Evolutionary conservation across 2,797 vertebrate genomes (phyloP), one percentile per base, ranked within the genome.

Genomic region (Psittacula echo): DNA sequence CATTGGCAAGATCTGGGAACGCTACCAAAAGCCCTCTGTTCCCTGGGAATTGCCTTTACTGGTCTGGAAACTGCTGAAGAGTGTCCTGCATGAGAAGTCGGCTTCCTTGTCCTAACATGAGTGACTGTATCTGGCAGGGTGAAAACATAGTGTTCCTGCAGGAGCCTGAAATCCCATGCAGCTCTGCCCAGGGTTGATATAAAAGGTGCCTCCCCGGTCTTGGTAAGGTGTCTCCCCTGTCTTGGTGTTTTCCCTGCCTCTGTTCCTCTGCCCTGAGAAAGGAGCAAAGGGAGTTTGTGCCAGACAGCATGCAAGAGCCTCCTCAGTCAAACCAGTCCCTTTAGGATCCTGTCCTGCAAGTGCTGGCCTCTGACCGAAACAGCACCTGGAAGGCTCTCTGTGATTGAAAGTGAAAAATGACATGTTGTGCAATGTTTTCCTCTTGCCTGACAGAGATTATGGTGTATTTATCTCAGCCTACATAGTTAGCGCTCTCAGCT

Each of bases 1-100:
- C 75, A 23, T 32, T 77, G 87, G 85, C 87, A 87, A 86, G 93
- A 75, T 84, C 91, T 88, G 89, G 79, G 89, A 94, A 92, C 39
- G 75, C 23, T 91, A 85, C 87, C 85, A 89, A 93, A 93, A 65
- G 6, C 48, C 2, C 26, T 89, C 42, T 67, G 34, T 42, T 89
- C 65, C 29, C 26, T 75, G 87, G 48, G 65, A 85, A 58, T 77
- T 80, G 68, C 53, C 39, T 89, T 94, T 58, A 42, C 32, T 85
- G 53, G 45, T 92, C 72, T 91, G 89, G 75, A 93, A 87, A 42
- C 3, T 26, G n/a, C 45, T 77, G 58, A 53, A 50, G 84, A 64
- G 18, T n/a, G 75, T 68, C 87, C 82, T 42, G 39, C 13, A 45
- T 3, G 9, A 85, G 61, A 75, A 56, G 16, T 74, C 73, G 42